Evolutionary conservation across 2,888 invertebrate genomes (phyloP).

Genomic region (Melikaiella ostensackeni): DNA sequence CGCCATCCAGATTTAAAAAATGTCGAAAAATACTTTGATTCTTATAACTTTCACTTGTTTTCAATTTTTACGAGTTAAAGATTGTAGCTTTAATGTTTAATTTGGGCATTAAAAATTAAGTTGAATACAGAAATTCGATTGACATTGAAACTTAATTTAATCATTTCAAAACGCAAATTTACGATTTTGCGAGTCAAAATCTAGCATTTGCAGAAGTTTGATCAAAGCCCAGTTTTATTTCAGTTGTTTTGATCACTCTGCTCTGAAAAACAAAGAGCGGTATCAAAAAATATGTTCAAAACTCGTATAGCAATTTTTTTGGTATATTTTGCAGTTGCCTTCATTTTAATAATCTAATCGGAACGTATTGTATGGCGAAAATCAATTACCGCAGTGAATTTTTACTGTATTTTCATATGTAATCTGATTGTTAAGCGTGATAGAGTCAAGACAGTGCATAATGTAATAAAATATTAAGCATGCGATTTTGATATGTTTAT

Average conservation of each 20-base stretch:
- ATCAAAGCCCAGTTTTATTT: background rate
- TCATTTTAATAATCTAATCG: background rate
- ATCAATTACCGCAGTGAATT: background rate
- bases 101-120: background rate
- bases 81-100: background rate
- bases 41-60: background rate
- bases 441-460: background rate
- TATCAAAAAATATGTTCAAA: conserved; percentile 1
- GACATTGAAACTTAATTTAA: no score
- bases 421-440: background rate
- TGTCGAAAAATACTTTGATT: background rate
- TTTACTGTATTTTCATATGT: background rate
- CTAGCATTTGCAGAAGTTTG: background rate
- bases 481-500: background rate
- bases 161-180: background rate
- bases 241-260: background rate
- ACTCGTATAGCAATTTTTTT: background rate
- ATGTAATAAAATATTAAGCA: background rate
- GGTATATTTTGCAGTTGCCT: background rate
- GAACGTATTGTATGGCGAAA: background rate
- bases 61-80: background rate
- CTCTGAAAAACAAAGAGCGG: background rate
- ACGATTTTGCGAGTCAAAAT: conserved; percentile 4
- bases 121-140: background rate
- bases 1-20: background rate